Percentiles rank a stretch among this genome's conserved stretches.
Evolutionary conservation across 2,113 vertebrate genomes (phyloP).

Genomic region (Butorides virescens): DNA sequence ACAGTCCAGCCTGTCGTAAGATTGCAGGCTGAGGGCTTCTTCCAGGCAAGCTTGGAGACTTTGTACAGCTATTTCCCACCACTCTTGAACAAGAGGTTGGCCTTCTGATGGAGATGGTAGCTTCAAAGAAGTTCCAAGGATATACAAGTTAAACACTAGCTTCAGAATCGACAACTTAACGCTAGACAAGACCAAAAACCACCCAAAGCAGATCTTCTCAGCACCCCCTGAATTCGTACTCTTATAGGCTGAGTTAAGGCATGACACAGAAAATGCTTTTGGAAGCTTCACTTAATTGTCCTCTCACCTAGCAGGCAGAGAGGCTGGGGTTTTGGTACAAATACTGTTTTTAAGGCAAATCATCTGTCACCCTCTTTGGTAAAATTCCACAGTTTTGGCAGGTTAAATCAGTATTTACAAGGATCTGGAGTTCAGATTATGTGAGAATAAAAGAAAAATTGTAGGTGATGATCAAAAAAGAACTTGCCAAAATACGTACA

Average conservation of each 20-base stretch:
- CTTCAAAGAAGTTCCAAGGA: neutral
- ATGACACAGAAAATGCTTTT: neutral
- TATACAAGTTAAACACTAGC: neutral
- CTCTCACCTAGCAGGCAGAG: neutral
- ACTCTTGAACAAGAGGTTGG: neutral
- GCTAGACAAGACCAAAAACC: neutral
- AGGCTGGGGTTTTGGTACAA: neutral
- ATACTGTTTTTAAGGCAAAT: neutral
- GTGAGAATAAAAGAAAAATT: neutral
- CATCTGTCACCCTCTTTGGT: neutral
- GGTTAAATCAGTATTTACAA: neutral
- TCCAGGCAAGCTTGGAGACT: neutral
- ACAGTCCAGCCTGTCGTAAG: neutral
- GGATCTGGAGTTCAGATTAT: neutral
- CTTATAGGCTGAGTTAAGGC: neutral
- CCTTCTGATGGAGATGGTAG: neutral
- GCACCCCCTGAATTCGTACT: neutral
- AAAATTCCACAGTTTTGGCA: neutral
- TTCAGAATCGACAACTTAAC: neutral
- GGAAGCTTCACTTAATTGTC: neutral
- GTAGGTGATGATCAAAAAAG: neutral
- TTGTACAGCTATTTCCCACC: neutral
- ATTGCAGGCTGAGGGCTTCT: neutral
- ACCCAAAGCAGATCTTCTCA: neutral
- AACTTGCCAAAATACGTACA: rapidly evolving